Conservation (phyloP, 2,113 vertebrate species). For the Campylomormyrus tamandua region DNA sequence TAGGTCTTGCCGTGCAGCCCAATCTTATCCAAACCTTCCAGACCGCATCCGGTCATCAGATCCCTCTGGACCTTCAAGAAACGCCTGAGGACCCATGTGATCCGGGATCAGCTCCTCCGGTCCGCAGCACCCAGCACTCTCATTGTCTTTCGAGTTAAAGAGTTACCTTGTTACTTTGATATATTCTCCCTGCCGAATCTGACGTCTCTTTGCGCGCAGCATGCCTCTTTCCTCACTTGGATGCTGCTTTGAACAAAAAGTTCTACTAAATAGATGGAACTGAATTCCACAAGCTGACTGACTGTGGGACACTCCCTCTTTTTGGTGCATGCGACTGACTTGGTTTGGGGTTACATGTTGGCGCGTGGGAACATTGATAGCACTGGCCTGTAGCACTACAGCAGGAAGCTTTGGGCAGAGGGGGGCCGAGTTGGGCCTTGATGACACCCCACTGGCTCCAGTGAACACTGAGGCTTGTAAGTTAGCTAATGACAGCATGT, state of each 20-base stretch:
- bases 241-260: not conserved
- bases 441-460: not conserved
- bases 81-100: not conserved
- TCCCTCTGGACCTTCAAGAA: not conserved
- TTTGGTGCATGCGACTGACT: not conserved
- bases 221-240: not conserved
- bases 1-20: not conserved
- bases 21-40: not conserved
- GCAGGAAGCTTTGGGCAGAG: not conserved
- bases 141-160: not conserved
- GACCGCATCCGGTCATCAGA: not conserved
- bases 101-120: not conserved
- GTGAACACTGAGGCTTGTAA: not conserved
- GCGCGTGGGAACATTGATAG: not conserved
- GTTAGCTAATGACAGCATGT: conserved; percentile 25
- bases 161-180: not conserved
- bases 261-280: not conserved
- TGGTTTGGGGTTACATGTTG: not conserved
- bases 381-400: not conserved
- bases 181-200: not conserved
- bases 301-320: not conserved
- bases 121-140: not conserved
- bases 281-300: not conserved
- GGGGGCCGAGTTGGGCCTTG: not conserved
- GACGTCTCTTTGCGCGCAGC: not conserved